Evolutionary conservation across 2,797 vertebrate species (phyloP).

Genomic region (Esox masquinongy): DNA sequence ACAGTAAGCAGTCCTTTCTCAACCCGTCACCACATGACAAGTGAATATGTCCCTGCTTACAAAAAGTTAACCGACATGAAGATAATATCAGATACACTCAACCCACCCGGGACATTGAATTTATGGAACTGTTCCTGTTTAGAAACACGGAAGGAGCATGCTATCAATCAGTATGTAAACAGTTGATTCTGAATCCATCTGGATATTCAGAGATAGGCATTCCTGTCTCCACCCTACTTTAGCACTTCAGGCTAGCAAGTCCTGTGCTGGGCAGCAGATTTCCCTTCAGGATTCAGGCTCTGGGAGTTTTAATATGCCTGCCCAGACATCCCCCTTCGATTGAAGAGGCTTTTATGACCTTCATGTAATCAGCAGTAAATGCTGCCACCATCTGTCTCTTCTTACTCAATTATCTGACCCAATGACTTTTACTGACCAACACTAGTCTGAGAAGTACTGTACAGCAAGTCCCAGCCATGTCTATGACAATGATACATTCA

Average conservation of each 20-base stretch:
- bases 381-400: slow-evolving; percentile 78
- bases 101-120: not conserved
- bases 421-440: slow-evolving; percentile 75
- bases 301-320: slow-evolving; percentile 64
- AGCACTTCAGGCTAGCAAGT: slow-evolving; percentile 16
- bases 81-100: slow-evolving; percentile 2
- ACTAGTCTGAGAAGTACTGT: slow-evolving; percentile 67
- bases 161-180: not conserved
- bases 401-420: slow-evolving; percentile 79
- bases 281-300: slow-evolving; percentile 57
- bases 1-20: slow-evolving; percentile 46
- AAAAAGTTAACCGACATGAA: slow-evolving; percentile 24
- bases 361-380: slow-evolving; percentile 81
- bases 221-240: slow-evolving; percentile 9
- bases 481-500: slow-evolving; percentile 45
- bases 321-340: slow-evolving; percentile 60
- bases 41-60: slow-evolving; percentile 25
- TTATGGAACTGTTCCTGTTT: not conserved
- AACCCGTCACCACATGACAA: slow-evolving; percentile 48
- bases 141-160: not conserved
- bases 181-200: not conserved
- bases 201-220: not conserved
- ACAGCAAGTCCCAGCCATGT: slow-evolving; percentile 50
- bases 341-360: slow-evolving; percentile 72
- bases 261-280: slow-evolving; percentile 30